Percentiles rank a stretch among this genome's conserved stretches.
phyloP scores from a whole-genome alignment of 1,140 invertebrate genomes.

The Drusus annulatus region DNA sequence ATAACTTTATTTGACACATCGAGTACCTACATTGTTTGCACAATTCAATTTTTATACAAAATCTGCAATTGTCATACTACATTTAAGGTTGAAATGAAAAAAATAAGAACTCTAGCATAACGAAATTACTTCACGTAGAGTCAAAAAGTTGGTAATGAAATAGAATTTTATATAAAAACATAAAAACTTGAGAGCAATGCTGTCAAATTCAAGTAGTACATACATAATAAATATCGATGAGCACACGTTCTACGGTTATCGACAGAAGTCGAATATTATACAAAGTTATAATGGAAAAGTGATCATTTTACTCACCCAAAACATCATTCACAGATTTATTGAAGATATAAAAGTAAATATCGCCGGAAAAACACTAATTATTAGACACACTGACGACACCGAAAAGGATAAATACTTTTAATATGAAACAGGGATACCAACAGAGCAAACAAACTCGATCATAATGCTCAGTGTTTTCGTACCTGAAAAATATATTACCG shows the following conservation, averaged over 20 bases:
- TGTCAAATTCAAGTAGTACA: constrained; percentile 40
- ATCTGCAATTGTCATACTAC: background rate
- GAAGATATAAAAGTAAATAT: constrained; percentile 39
- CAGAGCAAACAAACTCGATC: constrained; percentile 16
- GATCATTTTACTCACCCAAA: constrained; percentile 40
- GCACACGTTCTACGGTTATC: constrained; percentile 37
- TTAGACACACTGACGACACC: constrained; percentile 44
- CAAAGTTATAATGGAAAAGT: background rate
- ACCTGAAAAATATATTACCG: constrained; percentile 1
- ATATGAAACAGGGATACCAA: constrained; percentile 26
- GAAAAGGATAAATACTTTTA: constrained; percentile 41
- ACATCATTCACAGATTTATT: constrained; percentile 39
- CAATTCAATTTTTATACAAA: background rate
- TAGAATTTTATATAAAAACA: constrained; percentile 20
- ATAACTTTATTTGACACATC: constrained; percentile 17
- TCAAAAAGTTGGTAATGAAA: background rate
- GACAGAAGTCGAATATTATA: background rate
- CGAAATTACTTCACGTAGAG: background rate
- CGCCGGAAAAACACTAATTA: constrained; percentile 46
- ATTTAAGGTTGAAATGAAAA: background rate
- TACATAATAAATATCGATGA: constrained; percentile 50
- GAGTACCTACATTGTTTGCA: constrained; percentile 23
- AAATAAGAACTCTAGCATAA: background rate
- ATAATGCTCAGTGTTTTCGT: constrained; percentile 6
- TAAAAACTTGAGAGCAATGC: constrained; percentile 34